Percentiles rank a stretch among this genome's conserved stretches.
phyloP scores from a whole-genome alignment of 2,113 vertebrate species.

The Camarhynchus parvulus region DNA sequence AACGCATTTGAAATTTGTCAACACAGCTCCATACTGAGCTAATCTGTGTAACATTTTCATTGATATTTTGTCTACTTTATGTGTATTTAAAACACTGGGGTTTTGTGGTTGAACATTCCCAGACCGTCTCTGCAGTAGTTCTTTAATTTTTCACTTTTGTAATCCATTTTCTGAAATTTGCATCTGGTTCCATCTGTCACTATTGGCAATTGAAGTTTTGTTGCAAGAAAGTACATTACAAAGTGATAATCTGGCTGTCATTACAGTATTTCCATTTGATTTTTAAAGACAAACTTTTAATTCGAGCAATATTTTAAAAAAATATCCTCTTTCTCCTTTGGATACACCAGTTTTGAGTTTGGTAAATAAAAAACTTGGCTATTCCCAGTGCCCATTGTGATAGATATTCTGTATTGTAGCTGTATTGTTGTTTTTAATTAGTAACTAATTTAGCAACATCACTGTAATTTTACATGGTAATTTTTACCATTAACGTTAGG shows the following conservation, averaged over 20 bases:
- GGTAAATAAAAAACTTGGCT: neutral
- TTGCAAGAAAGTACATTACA: neutral
- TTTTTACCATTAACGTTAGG: neutral
- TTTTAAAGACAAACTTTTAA: neutral
- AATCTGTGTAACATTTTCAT: neutral
- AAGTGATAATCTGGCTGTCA: neutral
- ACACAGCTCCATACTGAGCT: neutral
- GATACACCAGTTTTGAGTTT: neutral
- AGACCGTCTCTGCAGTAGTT: neutral
- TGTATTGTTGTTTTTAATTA: neutral
- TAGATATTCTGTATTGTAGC: neutral
- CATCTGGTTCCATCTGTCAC: neutral
- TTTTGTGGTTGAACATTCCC: neutral
- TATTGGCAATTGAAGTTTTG: neutral
- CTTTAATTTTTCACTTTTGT: neutral
- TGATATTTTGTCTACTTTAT: neutral
- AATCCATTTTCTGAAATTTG: neutral
- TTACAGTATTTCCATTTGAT: neutral
- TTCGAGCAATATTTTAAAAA: neutral
- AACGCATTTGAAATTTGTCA: neutral
- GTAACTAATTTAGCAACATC: neutral
- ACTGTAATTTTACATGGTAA: neutral
- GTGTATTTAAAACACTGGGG: neutral
- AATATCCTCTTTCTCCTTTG: neutral
- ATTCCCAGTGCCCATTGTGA: neutral